phyloP scores from a whole-genome alignment of 2,113 vertebrate genomes.

The Corvus hawaiiensis region DNA sequence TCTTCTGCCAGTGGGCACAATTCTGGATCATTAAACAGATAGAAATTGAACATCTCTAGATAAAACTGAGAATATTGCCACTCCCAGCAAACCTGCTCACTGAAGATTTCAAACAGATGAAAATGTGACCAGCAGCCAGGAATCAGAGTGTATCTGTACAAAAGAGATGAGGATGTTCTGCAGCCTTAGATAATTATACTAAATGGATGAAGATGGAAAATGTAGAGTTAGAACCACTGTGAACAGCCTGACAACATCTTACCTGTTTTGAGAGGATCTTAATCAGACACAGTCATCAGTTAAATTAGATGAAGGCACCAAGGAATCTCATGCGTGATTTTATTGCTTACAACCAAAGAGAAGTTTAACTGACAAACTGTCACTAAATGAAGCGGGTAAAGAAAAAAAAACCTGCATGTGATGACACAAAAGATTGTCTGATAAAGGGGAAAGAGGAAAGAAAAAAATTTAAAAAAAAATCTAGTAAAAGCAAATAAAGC shows the following conservation, averaged over 20 bases:
- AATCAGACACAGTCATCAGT: slow-evolving; percentile 48
- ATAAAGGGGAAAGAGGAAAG: background rate
- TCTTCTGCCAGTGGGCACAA: background rate
- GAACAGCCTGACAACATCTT: slow-evolving; percentile 33
- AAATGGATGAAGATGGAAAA: slow-evolving; percentile 24
- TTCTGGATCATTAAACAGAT: background rate
- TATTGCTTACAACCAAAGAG: slow-evolving; percentile 54
- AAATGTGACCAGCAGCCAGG: background rate
- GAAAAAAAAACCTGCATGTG: background rate
- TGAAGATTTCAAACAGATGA: background rate
- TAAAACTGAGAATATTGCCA: background rate
- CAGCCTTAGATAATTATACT: slow-evolving; percentile 38
- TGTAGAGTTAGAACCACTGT: background rate
- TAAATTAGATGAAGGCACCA: slow-evolving; percentile 42
- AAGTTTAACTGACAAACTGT: slow-evolving; percentile 4
- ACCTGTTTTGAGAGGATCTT: slow-evolving; percentile 31
- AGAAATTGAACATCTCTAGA: background rate
- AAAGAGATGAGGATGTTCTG: background rate
- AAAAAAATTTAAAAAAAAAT: background rate
- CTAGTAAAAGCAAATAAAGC: background rate
- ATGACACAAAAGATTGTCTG: background rate
- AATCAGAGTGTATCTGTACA: background rate
- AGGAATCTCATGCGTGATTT: slow-evolving; percentile 56
- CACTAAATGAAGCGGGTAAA: background rate
- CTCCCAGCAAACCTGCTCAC: background rate